Percentiles rank a stretch among this genome's conserved stretches.
These are phyloP conservation scores for Leuctra nigra DNA, from an alignment of 2,888 invertebrate species.

Conservation along the genomic window DNA sequence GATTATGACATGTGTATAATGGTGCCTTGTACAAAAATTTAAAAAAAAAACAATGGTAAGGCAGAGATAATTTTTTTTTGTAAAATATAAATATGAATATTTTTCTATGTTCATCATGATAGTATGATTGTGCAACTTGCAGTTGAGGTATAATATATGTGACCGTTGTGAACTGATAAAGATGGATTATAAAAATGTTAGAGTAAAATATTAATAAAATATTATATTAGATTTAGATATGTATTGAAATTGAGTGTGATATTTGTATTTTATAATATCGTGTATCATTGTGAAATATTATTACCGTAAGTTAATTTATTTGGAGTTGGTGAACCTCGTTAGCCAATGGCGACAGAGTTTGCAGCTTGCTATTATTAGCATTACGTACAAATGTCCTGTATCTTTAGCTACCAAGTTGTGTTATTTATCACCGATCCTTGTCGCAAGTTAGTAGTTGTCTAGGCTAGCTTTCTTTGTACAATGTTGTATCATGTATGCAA, in stretches of 20 bases:
- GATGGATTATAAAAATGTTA: constrained; percentile 27
- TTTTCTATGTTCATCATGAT: constrained; percentile 54
- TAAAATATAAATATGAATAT: constrained; percentile 57
- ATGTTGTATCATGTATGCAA: not conserved
- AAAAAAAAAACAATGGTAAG: constrained; percentile 52
- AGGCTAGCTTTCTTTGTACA: constrained; percentile 1
- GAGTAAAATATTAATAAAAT: constrained; percentile 20
- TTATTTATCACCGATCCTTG: not conserved
- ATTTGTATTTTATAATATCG: constrained; percentile 26
- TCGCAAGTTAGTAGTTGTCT: not conserved
- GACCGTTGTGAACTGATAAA: constrained; percentile 21
- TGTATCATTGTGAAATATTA: constrained; percentile 9
- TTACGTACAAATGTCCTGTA: not conserved
- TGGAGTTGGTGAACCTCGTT: not conserved
- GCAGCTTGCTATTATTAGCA: constrained; percentile 5
- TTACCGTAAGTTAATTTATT: constrained; percentile 4
- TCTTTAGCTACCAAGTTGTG: constrained; percentile 16
- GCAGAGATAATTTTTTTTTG: constrained; percentile 59
- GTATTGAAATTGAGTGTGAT: constrained; percentile 23
- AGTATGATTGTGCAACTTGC: constrained; percentile 21
- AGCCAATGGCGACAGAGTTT: constrained; percentile 4
- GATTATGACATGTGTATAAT: constrained; percentile 36
- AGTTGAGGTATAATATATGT: constrained; percentile 22
- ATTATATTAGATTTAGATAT: constrained; percentile 18
- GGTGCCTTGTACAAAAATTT: constrained; percentile 44